Evolutionary conservation across 2,888 invertebrate genomes (phyloP).

Genomic region (Mechanitis mazaeus): DNA sequence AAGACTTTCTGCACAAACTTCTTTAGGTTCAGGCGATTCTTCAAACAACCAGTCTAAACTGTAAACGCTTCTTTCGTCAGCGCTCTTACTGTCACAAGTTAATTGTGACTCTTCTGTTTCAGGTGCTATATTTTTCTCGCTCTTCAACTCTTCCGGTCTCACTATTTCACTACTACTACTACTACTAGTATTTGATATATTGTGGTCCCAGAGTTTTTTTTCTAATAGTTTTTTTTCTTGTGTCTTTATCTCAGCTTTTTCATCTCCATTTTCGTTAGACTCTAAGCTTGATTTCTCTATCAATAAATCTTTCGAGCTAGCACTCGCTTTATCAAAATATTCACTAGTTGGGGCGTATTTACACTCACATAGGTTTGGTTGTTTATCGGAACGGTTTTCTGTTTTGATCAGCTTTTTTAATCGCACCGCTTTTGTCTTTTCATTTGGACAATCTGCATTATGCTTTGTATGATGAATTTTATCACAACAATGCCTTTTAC

Average conservation of each 20-base stretch:
- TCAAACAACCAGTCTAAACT: constrained; percentile 72
- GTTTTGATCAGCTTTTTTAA: constrained; percentile 62
- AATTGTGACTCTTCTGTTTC: constrained; percentile 59
- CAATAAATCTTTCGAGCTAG: constrained; percentile 83
- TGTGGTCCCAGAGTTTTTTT: constrained; percentile 70
- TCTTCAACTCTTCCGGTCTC: constrained; percentile 42
- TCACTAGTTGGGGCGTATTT: constrained; percentile 52
- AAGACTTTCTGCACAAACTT: constrained; percentile 43
- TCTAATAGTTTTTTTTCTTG: constrained; percentile 48
- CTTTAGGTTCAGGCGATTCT: constrained; percentile 45
- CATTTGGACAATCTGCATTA: constrained; percentile 49
- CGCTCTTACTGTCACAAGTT: constrained; percentile 59
- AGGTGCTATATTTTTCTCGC: constrained; percentile 41
- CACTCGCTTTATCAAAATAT: constrained; percentile 80
- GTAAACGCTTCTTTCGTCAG: constrained; percentile 65
- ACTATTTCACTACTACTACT: constrained; percentile 70
- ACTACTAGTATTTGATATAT: constrained; percentile 77
- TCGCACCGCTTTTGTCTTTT: constrained; percentile 63
- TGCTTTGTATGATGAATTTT: constrained; percentile 49
- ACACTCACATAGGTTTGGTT: constrained; percentile 49
- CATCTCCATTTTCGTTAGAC: constrained; percentile 67
- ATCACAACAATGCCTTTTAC: constrained; percentile 61
- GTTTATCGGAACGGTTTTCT: constrained; percentile 49
- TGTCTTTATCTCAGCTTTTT: constrained; percentile 42
- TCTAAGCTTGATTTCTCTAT: constrained; percentile 76